Base-by-base conservation (phyloP, 2,888 invertebrate genomes). In the Sabatieria punctata region DNA sequence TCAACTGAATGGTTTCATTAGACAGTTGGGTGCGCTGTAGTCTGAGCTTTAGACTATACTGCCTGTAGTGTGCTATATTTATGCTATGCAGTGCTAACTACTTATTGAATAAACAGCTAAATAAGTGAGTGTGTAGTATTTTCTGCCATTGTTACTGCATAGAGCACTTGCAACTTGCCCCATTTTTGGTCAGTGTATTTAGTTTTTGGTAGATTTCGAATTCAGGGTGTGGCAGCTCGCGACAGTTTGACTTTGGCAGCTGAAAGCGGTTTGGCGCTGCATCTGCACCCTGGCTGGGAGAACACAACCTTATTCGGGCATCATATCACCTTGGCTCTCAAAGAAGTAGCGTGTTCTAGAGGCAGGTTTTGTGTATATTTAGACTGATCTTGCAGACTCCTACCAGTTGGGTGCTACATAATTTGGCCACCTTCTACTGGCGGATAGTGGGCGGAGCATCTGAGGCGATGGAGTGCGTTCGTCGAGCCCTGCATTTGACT, bases 351-450 rank as follows among this genome's bases (percentile, higher is more conserved):
- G 19, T 2, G 6, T 21, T 21, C 23, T 38, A 4, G 21, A 6
- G 11, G 19, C 8, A 21, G 21, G 19, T n/a, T 40, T 8, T 22
- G 23, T 40, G 27, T 19, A 41, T n/a, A 41, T 41, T 25, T 4
- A 4, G 18, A 26, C 4, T 15, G 22, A 24, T 43, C 48, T 55
- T 57, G 39, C 72, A 74, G 60, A 82, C 82, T 63, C 73, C 70
- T 45, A 76, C 79, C 1, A 82, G 80, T 0, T 84, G 83, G 83
- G 66, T 82, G 27, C 75, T 82, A 61, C 78, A 81, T 59, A 81
- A 82, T 63, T 73, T 82, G 67, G 83, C 80, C 27, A 76, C 81
- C 1, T 72, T 81, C 54, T 83, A 77, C 67, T 84, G 83, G 83
- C 71, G 82, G 53, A 75, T 78, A 1, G 74, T 74, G 58, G 83